Conservation (phyloP, 2,113 vertebrate species). For the Mustela lutreola region DNA sequence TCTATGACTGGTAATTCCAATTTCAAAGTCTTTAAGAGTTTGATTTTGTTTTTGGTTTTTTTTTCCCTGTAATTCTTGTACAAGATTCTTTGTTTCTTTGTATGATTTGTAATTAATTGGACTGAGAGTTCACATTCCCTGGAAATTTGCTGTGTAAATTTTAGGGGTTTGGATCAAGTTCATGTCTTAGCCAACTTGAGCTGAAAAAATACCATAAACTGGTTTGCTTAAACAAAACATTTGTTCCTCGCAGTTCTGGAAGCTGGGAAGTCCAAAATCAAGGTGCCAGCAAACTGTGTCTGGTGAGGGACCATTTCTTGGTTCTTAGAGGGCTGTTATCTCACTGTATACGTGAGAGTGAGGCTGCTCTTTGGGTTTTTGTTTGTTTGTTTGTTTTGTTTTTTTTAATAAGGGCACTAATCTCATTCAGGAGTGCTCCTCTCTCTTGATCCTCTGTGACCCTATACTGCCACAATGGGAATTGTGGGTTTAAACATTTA, state of each 20-base stretch:
- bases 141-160: background rate
- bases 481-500: background rate
- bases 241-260: background rate
- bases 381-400: background rate
- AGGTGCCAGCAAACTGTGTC: background rate
- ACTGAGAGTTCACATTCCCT: background rate
- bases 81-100: background rate
- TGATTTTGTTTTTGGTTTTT: background rate
- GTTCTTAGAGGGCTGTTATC: background rate
- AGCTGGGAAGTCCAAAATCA: background rate
- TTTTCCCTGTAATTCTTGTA: background rate
- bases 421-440: background rate
- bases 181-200: background rate
- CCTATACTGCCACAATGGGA: background rate
- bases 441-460: background rate
- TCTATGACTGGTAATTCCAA: background rate
- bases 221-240: background rate
- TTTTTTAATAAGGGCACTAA: background rate
- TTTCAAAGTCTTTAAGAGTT: constrained; percentile 11
- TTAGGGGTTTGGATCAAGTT: background rate
- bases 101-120: background rate
- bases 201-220: constrained; percentile 21
- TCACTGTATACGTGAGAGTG: background rate
- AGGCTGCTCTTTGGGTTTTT: background rate
- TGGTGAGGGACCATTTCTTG: background rate